A percentile compares a stretch with the other conserved stretches of the same genome.
Evolutionary conservation across 2,888 invertebrate genomes (phyloP).

Genomic region (Aphodius sticticus): DNA sequence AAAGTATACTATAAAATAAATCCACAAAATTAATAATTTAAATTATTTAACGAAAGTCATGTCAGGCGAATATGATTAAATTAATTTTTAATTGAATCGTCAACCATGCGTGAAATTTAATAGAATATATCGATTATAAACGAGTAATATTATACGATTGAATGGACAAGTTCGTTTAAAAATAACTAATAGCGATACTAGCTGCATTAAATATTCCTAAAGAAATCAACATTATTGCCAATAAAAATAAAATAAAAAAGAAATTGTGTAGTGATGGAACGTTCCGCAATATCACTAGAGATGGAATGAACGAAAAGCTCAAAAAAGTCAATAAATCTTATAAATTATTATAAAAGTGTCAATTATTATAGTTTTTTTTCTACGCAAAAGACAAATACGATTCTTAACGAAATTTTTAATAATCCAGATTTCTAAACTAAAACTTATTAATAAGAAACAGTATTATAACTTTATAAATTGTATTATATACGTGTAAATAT

Average conservation of each 20-base stretch:
- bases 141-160: neutral
- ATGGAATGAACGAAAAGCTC: too few relatives aligned
- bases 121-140: neutral
- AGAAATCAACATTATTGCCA: neutral
- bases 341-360: neutral
- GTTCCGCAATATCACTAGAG: too few relatives aligned
- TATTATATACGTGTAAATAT: slow-evolving; percentile 4
- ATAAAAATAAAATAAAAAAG: neutral
- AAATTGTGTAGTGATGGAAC: too few relatives aligned
- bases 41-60: neutral
- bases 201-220: too few relatives aligned
- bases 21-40: neutral
- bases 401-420: neutral
- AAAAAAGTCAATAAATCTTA: too few relatives aligned
- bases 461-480: neutral
- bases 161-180: neutral
- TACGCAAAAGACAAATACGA: neutral
- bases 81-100: neutral
- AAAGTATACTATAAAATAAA: too few relatives aligned
- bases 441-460: neutral
- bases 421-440: neutral
- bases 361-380: neutral
- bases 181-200: too few relatives aligned
- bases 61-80: neutral
- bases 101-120: neutral